Conservation (phyloP, 2,888 invertebrate species). For the Hyposoter didymator region DNA sequence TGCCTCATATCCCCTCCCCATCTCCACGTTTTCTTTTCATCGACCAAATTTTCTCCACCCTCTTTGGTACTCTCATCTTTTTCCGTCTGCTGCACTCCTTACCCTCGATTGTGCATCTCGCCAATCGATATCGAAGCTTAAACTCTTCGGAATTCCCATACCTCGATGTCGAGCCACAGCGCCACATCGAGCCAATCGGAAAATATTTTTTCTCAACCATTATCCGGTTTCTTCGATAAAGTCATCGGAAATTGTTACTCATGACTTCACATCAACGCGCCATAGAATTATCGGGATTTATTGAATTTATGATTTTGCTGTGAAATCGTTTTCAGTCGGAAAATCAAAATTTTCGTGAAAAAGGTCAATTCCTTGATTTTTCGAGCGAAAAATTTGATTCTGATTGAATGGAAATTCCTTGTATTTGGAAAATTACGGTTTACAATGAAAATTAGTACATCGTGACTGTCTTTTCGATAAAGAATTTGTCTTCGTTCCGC, state of each 20-base stretch:
- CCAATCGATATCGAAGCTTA: conserved; percentile 46
- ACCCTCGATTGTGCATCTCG: conserved; percentile 42
- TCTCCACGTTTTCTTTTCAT: conserved; percentile 64
- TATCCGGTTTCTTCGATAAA: neutral
- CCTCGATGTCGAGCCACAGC: neutral
- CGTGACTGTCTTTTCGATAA: neutral
- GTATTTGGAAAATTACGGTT: neutral
- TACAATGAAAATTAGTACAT: neutral
- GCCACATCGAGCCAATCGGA: neutral
- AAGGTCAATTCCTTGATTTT: neutral
- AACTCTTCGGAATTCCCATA: conserved; percentile 16
- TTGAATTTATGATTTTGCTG: neutral
- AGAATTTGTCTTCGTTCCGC: neutral
- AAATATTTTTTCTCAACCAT: neutral
- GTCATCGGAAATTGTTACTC: neutral
- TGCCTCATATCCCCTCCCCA: conserved; percentile 18
- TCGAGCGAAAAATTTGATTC: neutral
- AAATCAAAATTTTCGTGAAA: neutral
- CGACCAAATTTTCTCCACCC: conserved; percentile 44
- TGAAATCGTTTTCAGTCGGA: neutral
- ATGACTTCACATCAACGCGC: neutral
- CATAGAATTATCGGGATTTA: neutral
- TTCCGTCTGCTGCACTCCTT: conserved; percentile 61
- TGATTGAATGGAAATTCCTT: neutral
- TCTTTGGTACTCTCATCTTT: conserved; percentile 20